These are phyloP conservation scores for Drosophila sucinea DNA, from an alignment of 1,140 invertebrate genomes.

Conservation along the genomic window DNA sequence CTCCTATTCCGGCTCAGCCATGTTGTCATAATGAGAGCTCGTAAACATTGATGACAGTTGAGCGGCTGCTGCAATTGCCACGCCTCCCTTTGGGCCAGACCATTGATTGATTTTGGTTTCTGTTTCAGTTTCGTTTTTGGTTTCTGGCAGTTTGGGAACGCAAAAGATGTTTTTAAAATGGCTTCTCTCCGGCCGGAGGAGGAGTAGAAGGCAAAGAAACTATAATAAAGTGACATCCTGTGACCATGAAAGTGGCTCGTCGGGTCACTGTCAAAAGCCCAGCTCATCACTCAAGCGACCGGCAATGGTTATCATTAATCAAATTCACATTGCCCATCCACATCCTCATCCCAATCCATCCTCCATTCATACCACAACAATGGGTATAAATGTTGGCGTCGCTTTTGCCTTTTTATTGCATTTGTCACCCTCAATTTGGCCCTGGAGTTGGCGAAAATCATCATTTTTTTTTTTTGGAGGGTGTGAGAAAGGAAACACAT, in stretches of 20 bases:
- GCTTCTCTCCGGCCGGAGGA: slow-evolving; percentile 12
- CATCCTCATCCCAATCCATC: not conserved
- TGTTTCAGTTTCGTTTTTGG: slow-evolving; percentile 15
- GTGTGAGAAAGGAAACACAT: slow-evolving; percentile 58
- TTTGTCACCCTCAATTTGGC: slow-evolving; percentile 55
- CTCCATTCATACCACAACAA: slow-evolving; percentile 17
- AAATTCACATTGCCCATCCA: slow-evolving; percentile 48
- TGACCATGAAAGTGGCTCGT: slow-evolving; percentile 49
- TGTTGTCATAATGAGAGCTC: slow-evolving; percentile 70
- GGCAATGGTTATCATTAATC: slow-evolving; percentile 75
- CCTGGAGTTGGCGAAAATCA: not conserved
- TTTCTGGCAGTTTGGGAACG: slow-evolving; percentile 26
- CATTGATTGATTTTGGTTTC: slow-evolving; percentile 64
- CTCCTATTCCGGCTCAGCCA: slow-evolving; percentile 11
- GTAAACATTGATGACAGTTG: slow-evolving; percentile 81
- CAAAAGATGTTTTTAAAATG: slow-evolving; percentile 38
- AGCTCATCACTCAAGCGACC: slow-evolving; percentile 44
- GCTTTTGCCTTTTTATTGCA: slow-evolving; percentile 68
- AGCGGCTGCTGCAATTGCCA: slow-evolving; percentile 26
- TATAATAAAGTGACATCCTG: slow-evolving; percentile 55
- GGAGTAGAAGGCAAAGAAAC: not conserved
- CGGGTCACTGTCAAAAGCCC: slow-evolving; percentile 19
- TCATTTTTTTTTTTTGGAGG: not conserved
- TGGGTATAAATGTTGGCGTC: slow-evolving; percentile 49
- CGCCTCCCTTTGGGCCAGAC: slow-evolving; percentile 22